Evolutionary conservation across 2,797 vertebrate genomes (phyloP).

Genomic region (Bovichtus diacanthus): DNA sequence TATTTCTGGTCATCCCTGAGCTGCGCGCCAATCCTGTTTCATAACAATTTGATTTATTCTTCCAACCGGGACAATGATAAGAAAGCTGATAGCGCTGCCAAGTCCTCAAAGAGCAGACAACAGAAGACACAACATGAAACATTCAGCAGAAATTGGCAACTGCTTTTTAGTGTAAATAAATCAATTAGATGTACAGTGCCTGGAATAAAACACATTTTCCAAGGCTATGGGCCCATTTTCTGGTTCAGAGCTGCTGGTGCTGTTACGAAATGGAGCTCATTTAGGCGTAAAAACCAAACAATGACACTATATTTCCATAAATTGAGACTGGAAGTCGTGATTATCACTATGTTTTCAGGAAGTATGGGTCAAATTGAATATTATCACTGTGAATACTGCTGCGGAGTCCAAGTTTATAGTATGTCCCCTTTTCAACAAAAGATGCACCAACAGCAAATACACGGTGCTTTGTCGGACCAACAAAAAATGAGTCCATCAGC

Average conservation of each 20-base stretch:
- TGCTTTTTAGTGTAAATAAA: constrained; percentile 72
- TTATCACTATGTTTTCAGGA: constrained; percentile 33
- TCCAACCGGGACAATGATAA: constrained; percentile 72
- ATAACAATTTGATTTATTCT: constrained; percentile 69
- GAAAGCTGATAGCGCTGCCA: constrained; percentile 72
- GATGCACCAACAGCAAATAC: background rate
- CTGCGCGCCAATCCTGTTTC: constrained; percentile 63
- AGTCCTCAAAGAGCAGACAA: constrained; percentile 71
- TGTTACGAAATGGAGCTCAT: constrained; percentile 63
- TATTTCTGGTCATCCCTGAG: constrained; percentile 70
- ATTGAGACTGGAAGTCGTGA: constrained; percentile 23
- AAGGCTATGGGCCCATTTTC: constrained; percentile 68
- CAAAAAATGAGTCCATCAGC: background rate
- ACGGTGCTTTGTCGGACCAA: background rate
- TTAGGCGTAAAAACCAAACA: constrained; percentile 65
- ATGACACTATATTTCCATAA: constrained; percentile 53
- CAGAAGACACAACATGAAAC: constrained; percentile 74
- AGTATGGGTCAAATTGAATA: constrained; percentile 7
- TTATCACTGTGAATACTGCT: constrained; percentile 13
- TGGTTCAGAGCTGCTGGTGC: constrained; percentile 66
- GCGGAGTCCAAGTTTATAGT: background rate
- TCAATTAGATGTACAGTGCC: constrained; percentile 75
- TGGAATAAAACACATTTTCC: constrained; percentile 70
- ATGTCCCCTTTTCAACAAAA: background rate
- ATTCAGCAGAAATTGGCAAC: constrained; percentile 71